Evolutionary conservation across 2,797 vertebrate genomes (phyloP).

Genomic region (Galaxias olidus): DNA sequence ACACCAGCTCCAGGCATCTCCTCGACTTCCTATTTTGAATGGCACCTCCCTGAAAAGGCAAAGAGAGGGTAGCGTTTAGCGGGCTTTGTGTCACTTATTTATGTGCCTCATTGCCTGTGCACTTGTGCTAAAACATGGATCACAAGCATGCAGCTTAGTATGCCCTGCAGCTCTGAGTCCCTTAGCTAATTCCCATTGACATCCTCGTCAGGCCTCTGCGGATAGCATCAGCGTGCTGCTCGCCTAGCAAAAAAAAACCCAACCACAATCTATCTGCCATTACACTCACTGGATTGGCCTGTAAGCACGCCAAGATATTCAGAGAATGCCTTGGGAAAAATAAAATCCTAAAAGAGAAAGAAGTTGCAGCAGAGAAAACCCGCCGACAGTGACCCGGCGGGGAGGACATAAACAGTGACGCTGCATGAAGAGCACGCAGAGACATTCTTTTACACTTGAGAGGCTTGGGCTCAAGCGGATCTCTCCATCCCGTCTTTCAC

Average conservation of each 20-base stretch:
- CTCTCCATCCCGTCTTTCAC: constrained; percentile 3
- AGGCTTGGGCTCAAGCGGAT: background rate
- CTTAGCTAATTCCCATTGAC: constrained; percentile 44
- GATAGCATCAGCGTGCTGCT: constrained; percentile 44
- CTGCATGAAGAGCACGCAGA: no score
- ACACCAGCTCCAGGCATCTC: constrained; percentile 92
- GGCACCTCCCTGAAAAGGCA: constrained; percentile 85
- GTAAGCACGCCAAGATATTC: constrained; percentile 10
- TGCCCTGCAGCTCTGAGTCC: constrained; percentile 29
- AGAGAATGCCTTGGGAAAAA: constrained; percentile 18
- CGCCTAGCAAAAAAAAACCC: constrained; percentile 44
- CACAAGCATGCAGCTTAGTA: background rate
- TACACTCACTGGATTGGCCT: constrained; percentile 28
- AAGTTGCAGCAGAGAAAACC: background rate
- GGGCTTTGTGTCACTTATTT: constrained; percentile 39
- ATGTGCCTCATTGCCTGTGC: constrained; percentile 31
- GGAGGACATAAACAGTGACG: no score
- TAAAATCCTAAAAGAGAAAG: background rate
- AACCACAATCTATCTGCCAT: constrained; percentile 30
- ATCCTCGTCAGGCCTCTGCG: constrained; percentile 25
- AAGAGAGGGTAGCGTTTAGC: constrained; percentile 27
- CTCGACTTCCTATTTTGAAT: constrained; percentile 98
- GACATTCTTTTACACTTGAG: background rate
- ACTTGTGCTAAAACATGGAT: background rate
- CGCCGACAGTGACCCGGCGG: background rate